These are phyloP conservation scores for Oxyura jamaicensis DNA, from an alignment of 2,113 vertebrate species.

Conservation along the genomic window DNA sequence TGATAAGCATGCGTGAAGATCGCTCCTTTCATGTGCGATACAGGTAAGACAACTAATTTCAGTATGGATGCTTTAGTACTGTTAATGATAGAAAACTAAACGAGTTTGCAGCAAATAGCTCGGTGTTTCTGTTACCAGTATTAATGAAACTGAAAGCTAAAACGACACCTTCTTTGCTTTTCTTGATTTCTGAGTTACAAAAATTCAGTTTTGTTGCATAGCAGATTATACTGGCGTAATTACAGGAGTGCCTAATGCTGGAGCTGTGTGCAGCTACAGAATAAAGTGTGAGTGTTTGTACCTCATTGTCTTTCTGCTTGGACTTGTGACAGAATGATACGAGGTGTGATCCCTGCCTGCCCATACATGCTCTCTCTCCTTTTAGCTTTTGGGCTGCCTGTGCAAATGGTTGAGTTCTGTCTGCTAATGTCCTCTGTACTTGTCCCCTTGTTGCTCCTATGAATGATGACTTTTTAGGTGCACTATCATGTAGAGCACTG, in stretches of 20 bases:
- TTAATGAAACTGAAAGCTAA: neutral
- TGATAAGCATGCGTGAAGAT: conserved; percentile 88
- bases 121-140: neutral
- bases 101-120: neutral
- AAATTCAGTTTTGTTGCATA: neutral
- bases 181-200: neutral
- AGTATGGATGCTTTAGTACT: neutral
- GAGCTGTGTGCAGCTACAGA: neutral
- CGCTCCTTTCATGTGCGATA: conserved; percentile 91
- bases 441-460: neutral
- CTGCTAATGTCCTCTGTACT: neutral
- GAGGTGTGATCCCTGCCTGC: neutral
- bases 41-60: conserved; percentile 86
- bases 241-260: neutral
- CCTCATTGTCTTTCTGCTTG: neutral
- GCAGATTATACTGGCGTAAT: neutral
- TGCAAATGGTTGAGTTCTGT: neutral
- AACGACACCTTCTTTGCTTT: neutral
- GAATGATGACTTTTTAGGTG: neutral
- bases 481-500: neutral
- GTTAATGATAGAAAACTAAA: neutral
- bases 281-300: neutral
- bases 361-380: neutral
- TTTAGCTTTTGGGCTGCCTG: neutral
- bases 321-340: neutral